phyloP scores from a whole-genome alignment of 2,113 vertebrate genomes.

The Xiphorhynchus elegans region DNA sequence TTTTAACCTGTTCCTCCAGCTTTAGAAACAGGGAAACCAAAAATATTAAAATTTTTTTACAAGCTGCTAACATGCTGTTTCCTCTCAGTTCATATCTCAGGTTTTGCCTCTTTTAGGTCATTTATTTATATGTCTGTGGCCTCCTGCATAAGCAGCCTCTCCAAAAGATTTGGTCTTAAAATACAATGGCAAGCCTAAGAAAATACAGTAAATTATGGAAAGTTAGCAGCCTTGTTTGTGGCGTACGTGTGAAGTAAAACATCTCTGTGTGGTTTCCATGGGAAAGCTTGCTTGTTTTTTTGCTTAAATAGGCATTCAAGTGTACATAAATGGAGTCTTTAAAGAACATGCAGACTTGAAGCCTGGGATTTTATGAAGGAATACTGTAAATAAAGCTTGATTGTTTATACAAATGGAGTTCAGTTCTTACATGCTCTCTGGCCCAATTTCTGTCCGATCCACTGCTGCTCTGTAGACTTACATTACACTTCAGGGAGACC shows the following conservation, averaged over 20 bases:
- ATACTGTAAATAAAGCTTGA: constrained; percentile 70
- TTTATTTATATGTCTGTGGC: constrained; percentile 46
- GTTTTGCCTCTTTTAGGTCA: constrained; percentile 29
- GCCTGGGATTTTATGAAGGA: constrained; percentile 65
- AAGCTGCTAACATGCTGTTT: neutral
- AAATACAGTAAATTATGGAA: constrained; percentile 52
- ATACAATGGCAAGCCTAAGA: constrained; percentile 43
- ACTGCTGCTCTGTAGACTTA: neutral
- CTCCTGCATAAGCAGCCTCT: constrained; percentile 45
- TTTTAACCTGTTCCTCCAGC: constrained; percentile 27
- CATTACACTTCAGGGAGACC: neutral
- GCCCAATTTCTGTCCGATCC: neutral
- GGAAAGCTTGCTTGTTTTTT: constrained; percentile 69
- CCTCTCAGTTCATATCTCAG: neutral
- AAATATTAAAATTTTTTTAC: neutral
- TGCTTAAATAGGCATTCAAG: constrained; percentile 69
- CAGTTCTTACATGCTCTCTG: constrained; percentile 59
- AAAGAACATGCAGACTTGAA: constrained; percentile 54
- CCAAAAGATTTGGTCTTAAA: constrained; percentile 26
- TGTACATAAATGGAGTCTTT: constrained; percentile 68
- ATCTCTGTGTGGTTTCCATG: constrained; percentile 76
- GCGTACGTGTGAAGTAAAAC: constrained; percentile 71
- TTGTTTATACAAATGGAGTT: constrained; percentile 69
- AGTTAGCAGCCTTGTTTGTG: constrained; percentile 70
- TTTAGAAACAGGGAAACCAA: neutral